A percentile compares a stretch with the other conserved stretches of the same genome.
phyloP scores from a whole-genome alignment of 2,888 invertebrate genomes.

The Pyrochroa serraticornis region DNA sequence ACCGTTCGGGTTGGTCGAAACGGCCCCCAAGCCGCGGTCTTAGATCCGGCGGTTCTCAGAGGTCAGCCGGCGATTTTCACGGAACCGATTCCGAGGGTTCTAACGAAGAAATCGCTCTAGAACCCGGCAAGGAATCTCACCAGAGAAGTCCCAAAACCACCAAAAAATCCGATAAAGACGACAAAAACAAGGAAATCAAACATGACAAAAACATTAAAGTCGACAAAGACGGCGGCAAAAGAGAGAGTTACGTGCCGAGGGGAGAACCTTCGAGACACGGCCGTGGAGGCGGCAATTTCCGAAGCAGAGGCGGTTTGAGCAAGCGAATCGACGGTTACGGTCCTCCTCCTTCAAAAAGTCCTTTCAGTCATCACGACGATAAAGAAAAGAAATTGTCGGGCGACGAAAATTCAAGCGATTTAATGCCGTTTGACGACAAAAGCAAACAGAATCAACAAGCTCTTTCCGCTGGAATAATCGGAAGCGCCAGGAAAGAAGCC shows the following conservation, averaged over 20 bases:
- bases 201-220: conserved; percentile 17
- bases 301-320: conserved; percentile 60
- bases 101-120: conserved; percentile 67
- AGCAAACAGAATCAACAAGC: conserved; percentile 71
- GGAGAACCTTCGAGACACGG: conserved; percentile 90
- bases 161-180: conserved; percentile 65
- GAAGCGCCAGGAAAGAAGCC: conserved; percentile 42
- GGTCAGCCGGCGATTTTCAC: conserved; percentile 60
- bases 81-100: conserved; percentile 79
- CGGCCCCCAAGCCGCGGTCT: conserved; percentile 33
- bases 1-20: conserved; percentile 33
- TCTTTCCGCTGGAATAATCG: conserved; percentile 69
- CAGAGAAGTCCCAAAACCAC: conserved; percentile 63
- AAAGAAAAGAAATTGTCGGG: conserved; percentile 48
- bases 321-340: conserved; percentile 77
- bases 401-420: conserved; percentile 40
- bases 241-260: conserved; percentile 82
- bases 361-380: conserved; percentile 64
- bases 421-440: conserved; percentile 64
- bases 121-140: conserved; percentile 42
- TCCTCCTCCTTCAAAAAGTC: conserved; percentile 80
- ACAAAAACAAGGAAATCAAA: conserved; percentile 58
- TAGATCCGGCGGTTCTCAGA: conserved; percentile 35
- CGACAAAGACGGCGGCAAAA: conserved; percentile 48
- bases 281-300: conserved; percentile 64